A percentile compares a stretch with the other conserved stretches of the same genome.
Evolutionary conservation across 92 coral and sea anemone species (phyloP).

Genomic region (Actinostola sp.): DNA sequence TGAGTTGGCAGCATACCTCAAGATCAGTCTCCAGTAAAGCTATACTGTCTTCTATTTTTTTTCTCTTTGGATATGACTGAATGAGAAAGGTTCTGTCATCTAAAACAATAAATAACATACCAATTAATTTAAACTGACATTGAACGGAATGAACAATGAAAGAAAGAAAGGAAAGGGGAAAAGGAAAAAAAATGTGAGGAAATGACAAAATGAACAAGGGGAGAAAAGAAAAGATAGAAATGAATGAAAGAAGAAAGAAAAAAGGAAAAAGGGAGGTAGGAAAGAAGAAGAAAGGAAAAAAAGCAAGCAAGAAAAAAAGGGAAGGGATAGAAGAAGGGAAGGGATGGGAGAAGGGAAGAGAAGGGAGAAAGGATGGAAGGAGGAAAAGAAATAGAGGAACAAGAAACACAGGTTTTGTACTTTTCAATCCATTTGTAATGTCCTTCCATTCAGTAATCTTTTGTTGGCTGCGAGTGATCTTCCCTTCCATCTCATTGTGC

Average conservation of each 20-base stretch:
- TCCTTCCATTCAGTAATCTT: slow-evolving; percentile 83
- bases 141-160: too few relatives aligned
- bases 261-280: too few relatives aligned
- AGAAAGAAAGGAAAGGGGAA: background rate
- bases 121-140: too few relatives aligned
- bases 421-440: slow-evolving; percentile 40
- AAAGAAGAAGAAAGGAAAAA: too few relatives aligned
- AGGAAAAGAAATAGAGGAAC: background rate
- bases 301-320: too few relatives aligned
- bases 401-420: slow-evolving; percentile 27
- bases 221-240: too few relatives aligned
- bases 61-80: slow-evolving; percentile 64
- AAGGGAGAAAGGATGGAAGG: background rate
- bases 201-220: too few relatives aligned
- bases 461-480: slow-evolving; percentile 73
- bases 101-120: slow-evolving; percentile 16
- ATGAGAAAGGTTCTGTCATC: slow-evolving; percentile 69
- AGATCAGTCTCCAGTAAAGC: slow-evolving; percentile 61
- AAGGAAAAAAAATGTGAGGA: background rate
- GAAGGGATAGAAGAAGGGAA: too few relatives aligned
- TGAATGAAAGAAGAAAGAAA: too few relatives aligned
- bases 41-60: slow-evolving; percentile 63
- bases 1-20: slow-evolving; percentile 73
- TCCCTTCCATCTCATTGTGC: slow-evolving; percentile 69
- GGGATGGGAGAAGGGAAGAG: background rate